These are phyloP conservation scores for Cylloceria caligata DNA, from an alignment of 2,888 invertebrate genomes.

Conservation along the genomic window DNA sequence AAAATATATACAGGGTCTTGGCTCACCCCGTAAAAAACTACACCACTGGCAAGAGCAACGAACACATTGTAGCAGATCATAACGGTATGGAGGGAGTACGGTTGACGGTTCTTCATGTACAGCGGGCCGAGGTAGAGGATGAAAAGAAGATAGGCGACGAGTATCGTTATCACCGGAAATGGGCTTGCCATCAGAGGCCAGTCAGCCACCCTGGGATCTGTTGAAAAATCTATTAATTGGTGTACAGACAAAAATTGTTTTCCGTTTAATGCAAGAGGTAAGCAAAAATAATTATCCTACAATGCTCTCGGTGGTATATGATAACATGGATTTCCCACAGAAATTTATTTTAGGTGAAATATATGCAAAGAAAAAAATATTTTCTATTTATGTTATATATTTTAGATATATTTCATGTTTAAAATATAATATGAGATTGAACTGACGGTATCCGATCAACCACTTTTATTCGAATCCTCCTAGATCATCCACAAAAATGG, in stretches of 20 bases:
- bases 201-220: constrained; percentile 81
- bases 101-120: constrained; percentile 78
- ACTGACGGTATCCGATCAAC: too few species aligned
- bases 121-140: constrained; percentile 79
- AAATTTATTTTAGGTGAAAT: too few species aligned
- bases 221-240: constrained; percentile 45
- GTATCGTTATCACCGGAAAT: constrained; percentile 75
- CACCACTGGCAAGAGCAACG: constrained; percentile 88
- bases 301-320: too few species aligned
- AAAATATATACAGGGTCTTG: constrained; percentile 62
- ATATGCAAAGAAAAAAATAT: too few species aligned
- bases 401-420: too few species aligned
- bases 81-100: constrained; percentile 76
- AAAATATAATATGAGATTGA: too few species aligned
- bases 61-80: constrained; percentile 80
- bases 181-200: constrained; percentile 81
- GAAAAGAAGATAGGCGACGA: constrained; percentile 77
- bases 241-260: not conserved
- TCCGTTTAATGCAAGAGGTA: not conserved
- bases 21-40: constrained; percentile 90
- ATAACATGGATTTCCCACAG: too few species aligned
- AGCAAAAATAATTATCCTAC: too few species aligned
- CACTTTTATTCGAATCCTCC: too few species aligned
- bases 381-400: too few species aligned
- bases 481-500: too few species aligned